These are phyloP conservation scores for Rhyacophila evoluta DNA, from an alignment of 2,888 invertebrate genomes.

Conservation along the genomic window DNA sequence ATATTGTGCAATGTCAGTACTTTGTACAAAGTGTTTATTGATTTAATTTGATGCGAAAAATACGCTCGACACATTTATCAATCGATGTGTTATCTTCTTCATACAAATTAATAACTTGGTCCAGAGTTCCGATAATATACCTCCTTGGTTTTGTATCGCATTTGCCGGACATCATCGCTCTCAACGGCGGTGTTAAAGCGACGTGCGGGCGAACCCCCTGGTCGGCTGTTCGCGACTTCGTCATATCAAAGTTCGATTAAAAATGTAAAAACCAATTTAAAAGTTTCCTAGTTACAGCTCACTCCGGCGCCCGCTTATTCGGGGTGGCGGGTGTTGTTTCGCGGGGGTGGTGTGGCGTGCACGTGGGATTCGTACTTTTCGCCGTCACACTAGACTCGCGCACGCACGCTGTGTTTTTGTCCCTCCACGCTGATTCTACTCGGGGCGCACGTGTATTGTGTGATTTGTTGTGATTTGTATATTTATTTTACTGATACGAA, in stretches of 20 bases:
- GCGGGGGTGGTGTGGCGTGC: slow-evolving; percentile 10
- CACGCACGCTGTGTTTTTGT: too few species aligned
- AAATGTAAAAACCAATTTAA: slow-evolving; percentile 56
- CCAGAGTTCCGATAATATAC: too few species aligned
- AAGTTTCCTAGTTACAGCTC: slow-evolving; percentile 54
- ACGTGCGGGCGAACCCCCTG: slow-evolving; percentile 38
- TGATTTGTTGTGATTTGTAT: background rate
- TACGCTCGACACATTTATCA: too few species aligned
- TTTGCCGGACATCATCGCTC: too few species aligned
- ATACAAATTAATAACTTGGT: too few species aligned
- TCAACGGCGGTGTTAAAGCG: too few species aligned
- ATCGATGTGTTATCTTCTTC: too few species aligned
- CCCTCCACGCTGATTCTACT: background rate
- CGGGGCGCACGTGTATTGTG: background rate
- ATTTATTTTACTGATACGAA: background rate
- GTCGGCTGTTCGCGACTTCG: slow-evolving; percentile 53
- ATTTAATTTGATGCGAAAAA: too few species aligned
- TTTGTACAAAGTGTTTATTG: too few species aligned
- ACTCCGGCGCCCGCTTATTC: slow-evolving; percentile 34
- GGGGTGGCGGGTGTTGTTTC: background rate
- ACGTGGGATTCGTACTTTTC: background rate
- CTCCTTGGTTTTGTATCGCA: too few species aligned
- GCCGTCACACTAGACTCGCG: background rate
- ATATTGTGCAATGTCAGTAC: too few species aligned
- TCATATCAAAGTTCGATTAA: slow-evolving; percentile 56